Evolutionary conservation across 2,797 vertebrate genomes (phyloP), one percentile per base, ranked within the genome.

Genomic region (Austrolebias charrua): DNA sequence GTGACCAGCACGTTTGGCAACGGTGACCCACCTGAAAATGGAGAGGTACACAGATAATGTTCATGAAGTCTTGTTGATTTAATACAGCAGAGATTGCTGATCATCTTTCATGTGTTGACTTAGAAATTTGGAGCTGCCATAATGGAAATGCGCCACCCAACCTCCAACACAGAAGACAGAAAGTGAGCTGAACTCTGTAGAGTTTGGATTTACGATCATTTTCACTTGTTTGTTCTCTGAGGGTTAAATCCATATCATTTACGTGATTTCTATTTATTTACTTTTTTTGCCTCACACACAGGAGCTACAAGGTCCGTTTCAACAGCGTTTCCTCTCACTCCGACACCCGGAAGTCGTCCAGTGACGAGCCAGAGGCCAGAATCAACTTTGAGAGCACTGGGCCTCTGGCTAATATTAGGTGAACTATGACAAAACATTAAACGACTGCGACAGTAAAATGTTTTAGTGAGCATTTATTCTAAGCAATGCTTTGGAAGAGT

Each of bases 261-360:
- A 46, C 69, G 9, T 60, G 2, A 13, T 57, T 24, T 24, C 24
- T 1, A 24, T 24, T 24, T 24, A 24, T 24, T 2, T 24, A 24
- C 3, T 24, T 24, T 24, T 64, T 67, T 64, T 5, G 0, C 20
- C 3, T 63, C 33, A 9, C 66, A 19, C 66, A 1, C 87, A 99
- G 98, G 93, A 97, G 95, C 88, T 99, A 99, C 92, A 99, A 99
- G 84, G 95, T 98, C 3, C 95, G 98, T 5, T 99, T 99, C 92
- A 99, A 99, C 82, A 99, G 98, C 0, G 98, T 99, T 76, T 99
- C 98, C 44, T 99, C 98, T 0, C 95, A 94, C 82, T 96, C 95
- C 0, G 97, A 99, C 38, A 95, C 93, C 0, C 94, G 88, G 53
- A 98, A 98, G 76, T 96, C 95, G 56, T 96, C 95, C 0, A 95